Evolutionary conservation across 2,888 invertebrate species (phyloP), one percentile per base, ranked within the genome.

Genomic region (Athalia cordata): DNA sequence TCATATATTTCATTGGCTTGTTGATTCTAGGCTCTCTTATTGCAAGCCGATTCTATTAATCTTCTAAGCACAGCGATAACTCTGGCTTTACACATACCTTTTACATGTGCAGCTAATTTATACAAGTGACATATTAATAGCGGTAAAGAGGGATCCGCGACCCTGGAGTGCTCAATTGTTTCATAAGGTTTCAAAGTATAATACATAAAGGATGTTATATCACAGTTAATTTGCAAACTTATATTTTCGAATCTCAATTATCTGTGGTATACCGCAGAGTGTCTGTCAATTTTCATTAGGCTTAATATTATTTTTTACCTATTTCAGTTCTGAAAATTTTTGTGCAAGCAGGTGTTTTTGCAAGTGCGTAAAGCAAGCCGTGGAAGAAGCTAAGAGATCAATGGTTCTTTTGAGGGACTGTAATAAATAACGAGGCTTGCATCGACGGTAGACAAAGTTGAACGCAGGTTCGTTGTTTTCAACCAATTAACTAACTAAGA

Each of bases 141-240:
- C 9, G 49, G 50, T n/a, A 55, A 6, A 9, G n/a, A 62, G 15
- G 11, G 9, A 59, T 74, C 61, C 61, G 61, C 74, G 9, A 70
- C 11, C 57, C 52, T 43, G n/a, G 62, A 50, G 50, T 75, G 75
- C 75, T 75, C 75, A 75, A 75, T 75, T 75, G 75, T 75, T 75
- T 50, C 11, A 62, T 75, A 64, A 61, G 75, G 59, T 75, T 75
- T 29, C 43, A 72, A 47, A 72, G 13, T 57, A 59, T 45, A 55
- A 29, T 65, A 45, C 64, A 9, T 13, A 43, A 43, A 45, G n/a
- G 11, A 15, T 8, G 3, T 43, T 43, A 72, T 72, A 59, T 72
- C 47, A 13, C 72, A 59, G 72, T 8, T 72, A 47, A 72, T 59
- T 72, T 59, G 57, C 72, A 72, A 68, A 15, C 50, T 75, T 64